Evolutionary conservation across 2,113 vertebrate species (phyloP), one percentile per base, ranked within the genome.

Genomic region (Pitta sordida): DNA sequence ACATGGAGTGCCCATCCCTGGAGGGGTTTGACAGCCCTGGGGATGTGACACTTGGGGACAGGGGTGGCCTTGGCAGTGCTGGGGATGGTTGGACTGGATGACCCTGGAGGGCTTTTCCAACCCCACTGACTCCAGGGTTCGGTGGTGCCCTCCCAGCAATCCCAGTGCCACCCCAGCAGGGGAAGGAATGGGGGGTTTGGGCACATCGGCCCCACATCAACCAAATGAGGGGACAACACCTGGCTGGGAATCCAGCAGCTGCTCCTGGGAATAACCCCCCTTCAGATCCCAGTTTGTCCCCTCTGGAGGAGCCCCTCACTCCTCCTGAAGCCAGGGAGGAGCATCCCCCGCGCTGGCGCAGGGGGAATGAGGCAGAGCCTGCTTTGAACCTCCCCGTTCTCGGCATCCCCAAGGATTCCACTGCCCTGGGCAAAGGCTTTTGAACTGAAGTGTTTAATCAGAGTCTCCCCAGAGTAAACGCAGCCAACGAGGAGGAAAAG

Each of bases 191-290:
- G n/a, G 41, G 15, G 41, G 30, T 64, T 22, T 13, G 60, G 60
- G 70, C 60, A 69, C 44, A 14, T 62, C 68, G 71, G 68, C n/a
- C 44, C 78, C 22, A 11, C 62, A 13, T 13, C 13, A 11, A 18
- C 2, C 15, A 13, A 74, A 55, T 0, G 3, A 44, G 21, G 23
- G 37, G 9, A 36, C 12, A 10, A 6, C 11, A 27, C 21, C 65
- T 16, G 37, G 55, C 51, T 56, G 74, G 30, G 48, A 60, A 29
- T 5, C 49, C 37, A 19, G 2, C 30, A 10, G 7, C 27, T 16
- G 7, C 23, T 6, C 2, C 29, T n/a, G 16, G 4, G 26, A 48
- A 39, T 27, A 7, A 13, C 15, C 7, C 5, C 37, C 5, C 17
- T 44, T 16, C n/a, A 18, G 75, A 51, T 19, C 9, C 2, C 7